Conservation (phyloP, 37 sponge, comb jelly and placozoan species). For the Amphimedon queenslandica region DNA sequence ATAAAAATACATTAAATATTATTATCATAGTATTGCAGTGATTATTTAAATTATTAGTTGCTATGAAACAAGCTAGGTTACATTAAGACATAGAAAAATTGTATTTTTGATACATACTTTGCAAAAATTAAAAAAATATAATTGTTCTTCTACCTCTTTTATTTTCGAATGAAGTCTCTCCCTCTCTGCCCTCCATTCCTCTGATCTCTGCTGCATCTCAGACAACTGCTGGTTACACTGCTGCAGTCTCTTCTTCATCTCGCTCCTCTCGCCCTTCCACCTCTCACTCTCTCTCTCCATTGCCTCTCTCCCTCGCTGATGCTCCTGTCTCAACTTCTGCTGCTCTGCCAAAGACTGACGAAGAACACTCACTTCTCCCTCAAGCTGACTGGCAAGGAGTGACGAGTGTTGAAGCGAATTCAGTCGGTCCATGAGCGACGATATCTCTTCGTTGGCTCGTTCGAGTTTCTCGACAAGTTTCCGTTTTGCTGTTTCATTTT, state of each 20-base stretch:
- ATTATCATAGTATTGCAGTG: too few species aligned
- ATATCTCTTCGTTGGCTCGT: constrained; percentile 7
- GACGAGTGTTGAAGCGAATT: neutral
- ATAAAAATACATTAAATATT: neutral
- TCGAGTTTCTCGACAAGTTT: constrained; percentile 25
- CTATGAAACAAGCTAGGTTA: too few species aligned
- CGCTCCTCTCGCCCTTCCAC: constrained; percentile 9
- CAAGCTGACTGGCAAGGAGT: neutral
- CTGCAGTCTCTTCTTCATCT: constrained; percentile 2
- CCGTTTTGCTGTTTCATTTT: constrained; percentile 25
- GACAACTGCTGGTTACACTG: neutral
- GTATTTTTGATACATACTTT: too few species aligned
- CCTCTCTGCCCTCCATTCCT: neutral
- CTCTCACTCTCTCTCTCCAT: constrained; percentile 29
- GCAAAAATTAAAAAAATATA: too few species aligned
- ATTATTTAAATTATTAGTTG: too few species aligned
- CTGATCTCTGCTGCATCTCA: constrained; percentile 4
- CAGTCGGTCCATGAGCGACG: neutral
- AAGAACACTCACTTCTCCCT: constrained; percentile 1
- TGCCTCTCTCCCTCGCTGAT: neutral
- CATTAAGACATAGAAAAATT: too few species aligned
- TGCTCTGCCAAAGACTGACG: constrained; percentile 15
- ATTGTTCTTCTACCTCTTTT: constrained; percentile 9
- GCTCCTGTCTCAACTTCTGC: constrained; percentile 9
- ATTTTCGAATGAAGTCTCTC: neutral